phyloP scores from a whole-genome alignment of 2,888 invertebrate genomes.

The Drosophila diplacantha region DNA sequence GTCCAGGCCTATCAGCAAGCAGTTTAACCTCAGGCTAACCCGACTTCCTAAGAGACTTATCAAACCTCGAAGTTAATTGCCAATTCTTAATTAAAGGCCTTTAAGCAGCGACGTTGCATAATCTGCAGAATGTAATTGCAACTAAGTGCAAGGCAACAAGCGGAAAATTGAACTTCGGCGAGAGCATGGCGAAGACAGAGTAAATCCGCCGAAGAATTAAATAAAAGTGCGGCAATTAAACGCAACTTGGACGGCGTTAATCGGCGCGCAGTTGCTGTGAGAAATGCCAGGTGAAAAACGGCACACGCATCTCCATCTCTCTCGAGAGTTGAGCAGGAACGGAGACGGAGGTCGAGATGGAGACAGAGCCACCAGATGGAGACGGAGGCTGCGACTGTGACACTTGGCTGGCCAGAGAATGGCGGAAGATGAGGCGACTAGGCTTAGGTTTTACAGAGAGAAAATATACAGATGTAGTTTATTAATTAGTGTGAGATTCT shows the following conservation, averaged over 20 bases:
- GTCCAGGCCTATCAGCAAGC: constrained; percentile 17
- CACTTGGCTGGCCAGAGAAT: constrained; percentile 63
- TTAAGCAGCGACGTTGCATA: constrained; percentile 55
- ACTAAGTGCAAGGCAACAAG: constrained; percentile 37
- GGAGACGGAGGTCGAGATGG: constrained; percentile 1
- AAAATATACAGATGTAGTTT: neutral
- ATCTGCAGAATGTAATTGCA: constrained; percentile 45
- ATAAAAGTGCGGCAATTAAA: constrained; percentile 71
- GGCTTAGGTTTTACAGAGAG: constrained; percentile 40
- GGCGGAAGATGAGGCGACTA: constrained; percentile 62
- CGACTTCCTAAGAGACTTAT: constrained; percentile 40
- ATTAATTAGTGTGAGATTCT: neutral
- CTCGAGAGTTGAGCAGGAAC: constrained; percentile 22
- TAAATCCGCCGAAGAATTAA: constrained; percentile 61
- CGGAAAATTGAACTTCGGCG: constrained; percentile 50
- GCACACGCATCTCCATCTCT: constrained; percentile 48
- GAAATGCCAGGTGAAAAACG: constrained; percentile 37
- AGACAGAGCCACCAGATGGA: constrained; percentile 6
- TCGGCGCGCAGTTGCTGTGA: constrained; percentile 40
- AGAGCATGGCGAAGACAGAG: constrained; percentile 30
- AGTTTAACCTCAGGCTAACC: constrained; percentile 26
- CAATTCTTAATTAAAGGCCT: constrained; percentile 63
- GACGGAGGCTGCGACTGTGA: constrained; percentile 45
- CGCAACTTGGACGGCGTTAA: constrained; percentile 53
- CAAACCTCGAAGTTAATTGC: constrained; percentile 50